These are phyloP conservation scores for Butastur rufipennis DNA, from an alignment of 2,113 vertebrate genomes.

Conservation along the genomic window DNA sequence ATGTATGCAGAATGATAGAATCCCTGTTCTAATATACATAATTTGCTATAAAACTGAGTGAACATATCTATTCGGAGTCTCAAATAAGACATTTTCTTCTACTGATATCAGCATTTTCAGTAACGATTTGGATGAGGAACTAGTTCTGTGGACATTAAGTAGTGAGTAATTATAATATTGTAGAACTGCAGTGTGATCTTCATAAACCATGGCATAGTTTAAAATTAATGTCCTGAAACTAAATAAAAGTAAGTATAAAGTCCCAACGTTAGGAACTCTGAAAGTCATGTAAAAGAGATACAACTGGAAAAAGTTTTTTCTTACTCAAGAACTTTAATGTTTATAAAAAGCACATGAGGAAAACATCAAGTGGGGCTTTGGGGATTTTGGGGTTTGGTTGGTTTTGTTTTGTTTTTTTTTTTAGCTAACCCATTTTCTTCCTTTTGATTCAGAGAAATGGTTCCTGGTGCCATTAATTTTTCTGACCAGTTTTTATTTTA, in stretches of 20 bases:
- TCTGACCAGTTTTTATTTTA: not conserved
- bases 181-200: not conserved
- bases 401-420: no score
- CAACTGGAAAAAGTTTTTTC: not conserved
- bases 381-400: not conserved
- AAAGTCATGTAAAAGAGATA: not conserved
- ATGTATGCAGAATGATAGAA: not conserved
- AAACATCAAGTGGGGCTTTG: not conserved
- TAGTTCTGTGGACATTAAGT: not conserved
- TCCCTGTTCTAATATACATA: not conserved
- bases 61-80: not conserved
- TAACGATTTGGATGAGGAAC: not conserved
- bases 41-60: not conserved
- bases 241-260: not conserved
- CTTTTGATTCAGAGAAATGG: not conserved
- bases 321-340: not conserved
- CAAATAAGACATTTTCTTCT: not conserved
- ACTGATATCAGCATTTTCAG: not conserved
- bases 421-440: not conserved
- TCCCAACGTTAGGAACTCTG: not conserved
- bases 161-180: not conserved
- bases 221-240: not conserved
- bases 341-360: not conserved
- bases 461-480: not conserved
- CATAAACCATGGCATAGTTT: not conserved